Conservation (phyloP, 2,113 vertebrate species). For the Aix galericulata region DNA sequence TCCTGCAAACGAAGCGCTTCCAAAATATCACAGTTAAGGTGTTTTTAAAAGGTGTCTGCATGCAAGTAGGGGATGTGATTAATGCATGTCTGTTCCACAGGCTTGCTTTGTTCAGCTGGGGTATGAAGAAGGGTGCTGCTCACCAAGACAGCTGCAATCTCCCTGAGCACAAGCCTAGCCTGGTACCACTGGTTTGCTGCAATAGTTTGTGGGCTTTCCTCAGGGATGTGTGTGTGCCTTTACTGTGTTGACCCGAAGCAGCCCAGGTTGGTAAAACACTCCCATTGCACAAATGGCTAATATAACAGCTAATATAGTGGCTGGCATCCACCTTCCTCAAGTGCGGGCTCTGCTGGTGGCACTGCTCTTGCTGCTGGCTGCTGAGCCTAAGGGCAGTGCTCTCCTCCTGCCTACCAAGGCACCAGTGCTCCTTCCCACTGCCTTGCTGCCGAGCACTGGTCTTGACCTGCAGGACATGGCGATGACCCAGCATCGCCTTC, state of each 20-base stretch:
- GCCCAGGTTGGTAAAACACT: neutral
- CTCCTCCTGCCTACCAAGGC: neutral
- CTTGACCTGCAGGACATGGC: neutral
- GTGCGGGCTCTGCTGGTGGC: neutral
- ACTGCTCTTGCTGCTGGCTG: neutral
- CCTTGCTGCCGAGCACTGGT: neutral
- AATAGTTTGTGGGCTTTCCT: neutral
- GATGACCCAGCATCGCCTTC: neutral
- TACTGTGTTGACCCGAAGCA: neutral
- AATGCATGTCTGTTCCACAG: neutral
- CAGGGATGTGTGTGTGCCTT: no score
- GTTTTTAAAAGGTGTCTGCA: neutral
- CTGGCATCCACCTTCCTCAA: neutral
- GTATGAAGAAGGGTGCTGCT: neutral
- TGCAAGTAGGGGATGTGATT: neutral
- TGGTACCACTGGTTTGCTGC: neutral
- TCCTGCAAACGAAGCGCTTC: neutral
- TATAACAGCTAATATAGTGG: neutral
- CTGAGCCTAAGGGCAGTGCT: neutral
- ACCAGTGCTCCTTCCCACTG: neutral
- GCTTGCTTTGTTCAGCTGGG: neutral
- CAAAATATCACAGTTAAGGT: neutral
- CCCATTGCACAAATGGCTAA: neutral
- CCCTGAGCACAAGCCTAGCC: neutral
- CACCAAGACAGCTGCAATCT: neutral